These are phyloP conservation scores for Spodoptera litura DNA, from an alignment of 1,140 invertebrate genomes.

Conservation along the genomic window DNA sequence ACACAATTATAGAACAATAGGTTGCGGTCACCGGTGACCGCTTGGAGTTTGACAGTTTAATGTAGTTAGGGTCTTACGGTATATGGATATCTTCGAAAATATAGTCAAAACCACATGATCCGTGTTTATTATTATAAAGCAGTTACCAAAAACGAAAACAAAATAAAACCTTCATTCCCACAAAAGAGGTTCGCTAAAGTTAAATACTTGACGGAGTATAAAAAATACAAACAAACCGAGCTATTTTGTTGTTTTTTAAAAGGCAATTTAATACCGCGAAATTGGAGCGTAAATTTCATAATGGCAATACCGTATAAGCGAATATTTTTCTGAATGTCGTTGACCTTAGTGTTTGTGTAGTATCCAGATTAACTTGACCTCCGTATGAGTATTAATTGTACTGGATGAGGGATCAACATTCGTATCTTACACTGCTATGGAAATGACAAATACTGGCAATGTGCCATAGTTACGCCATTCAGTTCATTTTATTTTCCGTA, in stretches of 20 bases:
- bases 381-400: background rate
- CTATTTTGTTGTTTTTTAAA: slow-evolving; percentile 2
- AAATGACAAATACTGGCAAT: slow-evolving; percentile 72
- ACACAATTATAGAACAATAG: no score
- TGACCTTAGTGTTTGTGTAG: slow-evolving; percentile 45
- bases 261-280: slow-evolving; percentile 21
- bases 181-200: no score
- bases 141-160: no score
- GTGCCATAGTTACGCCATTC: slow-evolving; percentile 63
- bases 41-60: no score
- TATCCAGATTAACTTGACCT: slow-evolving; percentile 56
- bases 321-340: slow-evolving; percentile 51
- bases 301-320: slow-evolving; percentile 33
- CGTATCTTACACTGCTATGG: slow-evolving; percentile 51
- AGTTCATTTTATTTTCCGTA: slow-evolving; percentile 65
- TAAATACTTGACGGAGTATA: no score
- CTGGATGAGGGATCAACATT: slow-evolving; percentile 41
- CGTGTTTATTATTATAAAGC: no score
- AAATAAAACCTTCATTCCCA: no score
- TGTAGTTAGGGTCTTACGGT: no score
- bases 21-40: no score
- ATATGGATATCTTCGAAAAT: no score
- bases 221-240: background rate
- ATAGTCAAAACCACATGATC: no score
- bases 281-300: slow-evolving; percentile 32